These are phyloP conservation scores for Nettapus auritus DNA, from an alignment of 2,113 vertebrate species.

Conservation along the genomic window DNA sequence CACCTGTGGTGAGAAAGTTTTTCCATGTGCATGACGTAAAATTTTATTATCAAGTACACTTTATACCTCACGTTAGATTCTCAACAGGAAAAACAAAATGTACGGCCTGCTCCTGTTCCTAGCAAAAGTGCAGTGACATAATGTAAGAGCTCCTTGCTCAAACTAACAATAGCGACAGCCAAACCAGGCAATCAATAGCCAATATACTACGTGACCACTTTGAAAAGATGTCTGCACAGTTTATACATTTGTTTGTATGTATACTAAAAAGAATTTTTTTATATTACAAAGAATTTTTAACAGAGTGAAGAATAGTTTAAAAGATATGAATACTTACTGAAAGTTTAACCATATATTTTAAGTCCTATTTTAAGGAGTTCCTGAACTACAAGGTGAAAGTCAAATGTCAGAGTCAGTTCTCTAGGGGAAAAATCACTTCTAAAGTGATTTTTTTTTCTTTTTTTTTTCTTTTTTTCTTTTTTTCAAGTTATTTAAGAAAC, in stretches of 20 bases:
- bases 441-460: not conserved
- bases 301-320: not conserved
- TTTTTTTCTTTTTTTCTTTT: not conserved
- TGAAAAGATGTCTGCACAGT: fast-evolving
- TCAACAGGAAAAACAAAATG: not conserved
- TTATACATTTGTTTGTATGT: not conserved
- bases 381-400: not conserved
- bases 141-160: not conserved
- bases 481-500: not conserved
- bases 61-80: not conserved
- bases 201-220: not conserved
- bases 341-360: not conserved
- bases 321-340: not conserved
- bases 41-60: not conserved
- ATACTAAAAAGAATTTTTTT: too few relatives aligned
- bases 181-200: not conserved
- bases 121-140: not conserved
- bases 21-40: not conserved
- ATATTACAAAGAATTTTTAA: not conserved
- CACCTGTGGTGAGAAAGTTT: fast-evolving
- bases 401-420: not conserved
- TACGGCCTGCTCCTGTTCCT: not conserved
- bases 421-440: not conserved
- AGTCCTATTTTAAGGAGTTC: not conserved
- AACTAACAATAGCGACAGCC: fast-evolving